Evolutionary conservation across 2,113 vertebrate genomes (phyloP).

Genomic region (Lycaon pictus): DNA sequence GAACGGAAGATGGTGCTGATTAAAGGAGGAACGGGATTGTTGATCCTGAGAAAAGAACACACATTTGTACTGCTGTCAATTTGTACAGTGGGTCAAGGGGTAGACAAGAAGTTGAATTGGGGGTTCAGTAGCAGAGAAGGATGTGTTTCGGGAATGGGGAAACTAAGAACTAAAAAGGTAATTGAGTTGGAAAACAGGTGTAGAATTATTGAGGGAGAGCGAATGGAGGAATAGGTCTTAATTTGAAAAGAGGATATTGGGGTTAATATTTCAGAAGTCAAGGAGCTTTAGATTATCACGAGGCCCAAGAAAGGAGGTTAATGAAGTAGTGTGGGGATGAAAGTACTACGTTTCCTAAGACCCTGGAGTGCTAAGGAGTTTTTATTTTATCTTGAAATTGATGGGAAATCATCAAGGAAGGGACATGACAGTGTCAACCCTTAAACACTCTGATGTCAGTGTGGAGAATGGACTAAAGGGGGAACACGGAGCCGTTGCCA

Average conservation of each 20-base stretch:
- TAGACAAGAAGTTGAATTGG: background rate
- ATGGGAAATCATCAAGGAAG: constrained; percentile 29
- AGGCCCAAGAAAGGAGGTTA: background rate
- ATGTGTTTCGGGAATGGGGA: background rate
- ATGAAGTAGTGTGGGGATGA: background rate
- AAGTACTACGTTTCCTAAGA: background rate
- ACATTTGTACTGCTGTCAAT: background rate
- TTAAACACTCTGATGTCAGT: background rate
- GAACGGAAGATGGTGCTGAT: background rate
- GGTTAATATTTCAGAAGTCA: constrained; percentile 13
- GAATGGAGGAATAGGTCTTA: background rate
- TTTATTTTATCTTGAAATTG: constrained; percentile 28
- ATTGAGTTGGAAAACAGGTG: background rate
- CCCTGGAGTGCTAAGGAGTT: background rate
- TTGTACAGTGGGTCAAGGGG: background rate
- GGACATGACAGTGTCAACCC: background rate
- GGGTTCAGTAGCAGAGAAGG: background rate
- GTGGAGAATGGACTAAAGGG: background rate
- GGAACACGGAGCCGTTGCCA: background rate
- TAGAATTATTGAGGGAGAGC: background rate
- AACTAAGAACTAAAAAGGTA: background rate
- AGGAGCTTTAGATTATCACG: background rate
- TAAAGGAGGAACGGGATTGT: background rate
- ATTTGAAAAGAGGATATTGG: background rate
- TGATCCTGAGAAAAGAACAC: background rate